Percentiles rank a stretch among this genome's conserved stretches.
These are phyloP conservation scores for Drosophila repleta DNA, from an alignment of 1,140 invertebrate genomes.

Conservation along the genomic window DNA sequence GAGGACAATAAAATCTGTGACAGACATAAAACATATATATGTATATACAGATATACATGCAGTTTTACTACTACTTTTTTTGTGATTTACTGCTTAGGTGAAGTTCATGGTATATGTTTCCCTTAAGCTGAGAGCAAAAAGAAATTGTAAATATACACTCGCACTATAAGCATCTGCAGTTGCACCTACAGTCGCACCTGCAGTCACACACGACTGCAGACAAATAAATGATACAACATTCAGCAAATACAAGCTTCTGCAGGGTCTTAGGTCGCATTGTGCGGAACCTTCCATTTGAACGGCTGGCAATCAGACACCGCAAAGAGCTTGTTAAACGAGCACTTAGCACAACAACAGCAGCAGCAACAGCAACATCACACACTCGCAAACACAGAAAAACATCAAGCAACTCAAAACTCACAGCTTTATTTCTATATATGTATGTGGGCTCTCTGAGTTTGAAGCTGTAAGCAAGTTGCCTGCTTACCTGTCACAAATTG, in stretches of 20 bases:
- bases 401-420: too few species aligned
- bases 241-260: constrained; percentile 17
- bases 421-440: neutral
- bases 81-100: too few species aligned
- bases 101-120: too few species aligned
- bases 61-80: too few species aligned
- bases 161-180: neutral
- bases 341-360: constrained; percentile 25
- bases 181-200: neutral
- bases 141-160: neutral
- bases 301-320: constrained; percentile 15
- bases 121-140: neutral
- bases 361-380: neutral
- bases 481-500: constrained; percentile 30
- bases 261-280: constrained; percentile 24
- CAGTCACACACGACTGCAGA: neutral
- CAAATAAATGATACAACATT: constrained; percentile 13
- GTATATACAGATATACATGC: too few species aligned
- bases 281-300: neutral
- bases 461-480: constrained; percentile 23
- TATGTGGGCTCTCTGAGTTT: constrained; percentile 5
- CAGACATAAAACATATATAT: too few species aligned
- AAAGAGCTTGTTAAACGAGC: constrained; percentile 46
- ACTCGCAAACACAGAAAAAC: neutral
- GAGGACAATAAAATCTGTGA: too few species aligned